A percentile compares a stretch with the other conserved stretches of the same genome.
phyloP scores from a whole-genome alignment of 2,888 invertebrate genomes.

The Pemphredon lugubris region DNA sequence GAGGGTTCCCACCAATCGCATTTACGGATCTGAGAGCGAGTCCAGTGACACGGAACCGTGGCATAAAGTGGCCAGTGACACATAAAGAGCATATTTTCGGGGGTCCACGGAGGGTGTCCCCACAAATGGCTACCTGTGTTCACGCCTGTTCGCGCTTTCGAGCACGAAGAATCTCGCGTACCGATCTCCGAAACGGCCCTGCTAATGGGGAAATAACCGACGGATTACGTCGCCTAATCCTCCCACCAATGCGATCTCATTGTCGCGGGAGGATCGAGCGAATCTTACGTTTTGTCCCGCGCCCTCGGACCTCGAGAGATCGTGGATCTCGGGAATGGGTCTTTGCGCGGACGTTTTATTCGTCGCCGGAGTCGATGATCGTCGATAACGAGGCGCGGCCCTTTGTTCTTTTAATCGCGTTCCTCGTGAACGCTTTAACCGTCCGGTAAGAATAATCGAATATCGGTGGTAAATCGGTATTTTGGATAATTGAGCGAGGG shows the following conservation, averaged over 20 bases:
- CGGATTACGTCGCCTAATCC: conserved; percentile 76
- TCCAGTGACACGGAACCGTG: conserved; percentile 59
- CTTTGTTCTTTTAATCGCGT: no score
- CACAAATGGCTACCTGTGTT: conserved; percentile 65
- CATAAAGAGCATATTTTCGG: conserved; percentile 80
- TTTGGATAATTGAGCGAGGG: no score
- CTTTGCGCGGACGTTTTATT: no score
- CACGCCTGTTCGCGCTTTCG: conserved; percentile 65
- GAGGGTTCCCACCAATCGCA: conserved; percentile 6
- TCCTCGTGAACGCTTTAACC: no score
- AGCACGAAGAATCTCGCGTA: conserved; percentile 57
- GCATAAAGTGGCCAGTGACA: conserved; percentile 80
- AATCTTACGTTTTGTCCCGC: conserved; percentile 34
- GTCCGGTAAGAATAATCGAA: no score
- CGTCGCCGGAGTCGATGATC: no score
- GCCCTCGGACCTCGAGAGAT: conserved; percentile 6
- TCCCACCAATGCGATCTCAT: conserved; percentile 64
- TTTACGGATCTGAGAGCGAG: conserved; percentile 24
- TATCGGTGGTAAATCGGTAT: no score
- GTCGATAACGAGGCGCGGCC: no score
- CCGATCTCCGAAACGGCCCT: conserved; percentile 60
- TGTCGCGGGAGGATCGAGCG: conserved; percentile 54
- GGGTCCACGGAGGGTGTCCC: conserved; percentile 68
- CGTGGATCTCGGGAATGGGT: no score
- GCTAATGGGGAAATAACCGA: conserved; percentile 79